Evolutionary conservation across 2,797 vertebrate genomes (phyloP), one percentile per base, ranked within the genome.

Genomic region (Eulemur coronatus): DNA sequence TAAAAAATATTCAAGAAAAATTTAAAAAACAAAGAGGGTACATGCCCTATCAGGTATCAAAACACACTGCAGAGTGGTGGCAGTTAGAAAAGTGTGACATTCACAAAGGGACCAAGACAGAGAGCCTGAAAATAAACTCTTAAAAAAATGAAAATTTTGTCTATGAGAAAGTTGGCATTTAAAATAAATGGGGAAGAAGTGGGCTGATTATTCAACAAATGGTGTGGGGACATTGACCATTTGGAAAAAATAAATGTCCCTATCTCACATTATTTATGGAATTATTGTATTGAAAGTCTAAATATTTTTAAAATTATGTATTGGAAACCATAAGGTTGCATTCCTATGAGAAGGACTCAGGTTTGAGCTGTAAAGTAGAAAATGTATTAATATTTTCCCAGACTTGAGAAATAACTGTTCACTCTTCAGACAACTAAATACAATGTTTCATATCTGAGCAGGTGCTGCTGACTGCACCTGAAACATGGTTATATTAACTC

Each of bases 201-300:
- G 18, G 22, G 11, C 18, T 80, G 12, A 76, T 95, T 86, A 84
- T 93, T 84, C 28, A 84, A 28, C 52, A 95, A 72, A 22, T 70
- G n/a, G 10, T 55, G 0, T 65, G 22, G 41, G 70, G 38, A 82
- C 55, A 46, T 43, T 69, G 41, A 76, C 20, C 52, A 5, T 80
- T 41, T 65, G 41, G 28, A 38, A 17, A 7, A 7, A 28, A 61
- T 63, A 57, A 76, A 75, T 5, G 12, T 43, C 13, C 30, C 22
- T 70, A 17, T 70, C 24, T 95, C 67, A 72, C 3, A 81, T 85
- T 94, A 81, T 38, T 94, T 94, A 59, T 59, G 7, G 18, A 95
- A 90, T 88, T 59, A n/a, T 5, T 94, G 5, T 30, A 76, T 90
- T 63, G 57, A 69, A 96, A 57, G 11, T 67, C 50, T 92, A 95